Evolutionary conservation across 2,797 vertebrate genomes (phyloP), one percentile per base, ranked within the genome.

Genomic region (Atherinosoma microstoma): DNA sequence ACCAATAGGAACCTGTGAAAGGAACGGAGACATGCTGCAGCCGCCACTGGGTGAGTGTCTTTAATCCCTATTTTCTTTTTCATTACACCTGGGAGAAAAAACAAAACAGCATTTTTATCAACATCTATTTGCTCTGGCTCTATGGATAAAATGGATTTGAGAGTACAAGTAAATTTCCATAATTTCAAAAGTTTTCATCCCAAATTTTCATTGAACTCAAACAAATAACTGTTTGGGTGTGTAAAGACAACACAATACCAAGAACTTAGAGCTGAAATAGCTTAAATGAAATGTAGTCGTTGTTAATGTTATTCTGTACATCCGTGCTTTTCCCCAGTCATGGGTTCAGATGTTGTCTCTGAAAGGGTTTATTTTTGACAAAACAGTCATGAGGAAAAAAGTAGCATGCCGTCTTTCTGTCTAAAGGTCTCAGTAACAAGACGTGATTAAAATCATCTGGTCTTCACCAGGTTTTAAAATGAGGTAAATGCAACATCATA

Each of bases 1-100:
- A 68, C 97, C 97, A 18, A 94, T 99, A 1, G 98, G 98, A 47
- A 98, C 96, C 30, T 99, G 97, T 20, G 98, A 99, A 86, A 96
- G 97, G 91, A 95, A 91, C 12, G 97, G 97, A 66, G 97, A 97
- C 82, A 98, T 99, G 97, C 95, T 99, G 75, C 98, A 99, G 84
- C 98, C 98, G 6, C 98, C 98, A 0, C 93, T 99, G 36, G 98
- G 98, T 99, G 92, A 83, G 65, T 29, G 10, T 32, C 20, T 56
- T 61, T n/a, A 51, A 24, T 15, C 22, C 16, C 3, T 6, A 18
- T 36, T 49, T 29, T 59, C 22, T 29, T 58, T 15, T 5, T 13
- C 1, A 16, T 54, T 16, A 29, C 24, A 54, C 53, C 12, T 27
- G 13, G 12, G 6, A 24, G 12, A 27, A 7, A 20, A 40, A 15